Conservation (phyloP, 2,113 vertebrate species). For the Tapirus terrestris region DNA sequence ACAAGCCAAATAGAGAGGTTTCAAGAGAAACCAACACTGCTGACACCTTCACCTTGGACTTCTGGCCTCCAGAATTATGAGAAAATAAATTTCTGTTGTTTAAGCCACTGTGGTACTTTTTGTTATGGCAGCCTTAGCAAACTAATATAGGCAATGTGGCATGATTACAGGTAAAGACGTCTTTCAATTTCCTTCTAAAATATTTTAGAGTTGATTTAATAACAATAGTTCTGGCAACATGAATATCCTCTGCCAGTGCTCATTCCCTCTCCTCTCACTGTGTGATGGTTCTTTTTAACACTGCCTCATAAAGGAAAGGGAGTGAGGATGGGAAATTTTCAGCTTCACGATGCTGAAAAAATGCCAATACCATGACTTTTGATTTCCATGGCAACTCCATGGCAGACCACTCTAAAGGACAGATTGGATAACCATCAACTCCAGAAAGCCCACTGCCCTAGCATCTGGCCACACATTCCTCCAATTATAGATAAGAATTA, state of each 20-base stretch:
- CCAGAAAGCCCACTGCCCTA: background rate
- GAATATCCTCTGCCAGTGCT: background rate
- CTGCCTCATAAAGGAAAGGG: background rate
- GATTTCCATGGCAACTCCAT: background rate
- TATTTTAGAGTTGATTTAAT: background rate
- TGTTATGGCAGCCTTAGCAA: background rate
- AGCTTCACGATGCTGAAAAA: background rate
- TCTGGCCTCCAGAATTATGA: background rate
- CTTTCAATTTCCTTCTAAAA: background rate
- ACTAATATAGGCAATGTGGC: background rate
- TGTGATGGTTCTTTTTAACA: background rate
- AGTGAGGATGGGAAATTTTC: background rate
- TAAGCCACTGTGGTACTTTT: background rate
- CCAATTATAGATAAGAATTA: background rate
- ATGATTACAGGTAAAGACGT: background rate
- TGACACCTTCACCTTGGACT: background rate
- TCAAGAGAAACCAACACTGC: background rate
- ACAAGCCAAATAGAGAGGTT: background rate
- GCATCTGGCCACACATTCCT: background rate
- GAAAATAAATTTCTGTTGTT: background rate
- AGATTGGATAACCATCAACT: background rate
- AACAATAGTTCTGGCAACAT: background rate
- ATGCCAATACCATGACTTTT: background rate
- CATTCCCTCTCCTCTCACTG: background rate
- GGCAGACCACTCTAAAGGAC: background rate